Evolutionary conservation across 1,140 invertebrate species (phyloP).

Genomic region (Caenorhabditis brenneri): DNA sequence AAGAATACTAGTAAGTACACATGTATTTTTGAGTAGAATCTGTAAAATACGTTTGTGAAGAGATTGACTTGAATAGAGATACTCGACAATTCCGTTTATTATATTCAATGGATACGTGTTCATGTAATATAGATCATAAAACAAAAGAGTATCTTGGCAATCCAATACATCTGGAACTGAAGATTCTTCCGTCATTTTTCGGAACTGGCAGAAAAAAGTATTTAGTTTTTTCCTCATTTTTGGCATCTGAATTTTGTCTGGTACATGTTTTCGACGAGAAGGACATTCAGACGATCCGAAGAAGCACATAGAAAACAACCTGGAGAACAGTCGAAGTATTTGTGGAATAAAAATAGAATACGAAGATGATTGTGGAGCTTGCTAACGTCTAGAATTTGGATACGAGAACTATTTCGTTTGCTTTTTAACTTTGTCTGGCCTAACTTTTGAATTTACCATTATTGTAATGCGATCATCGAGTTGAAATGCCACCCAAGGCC

Average conservation of each 20-base stretch:
- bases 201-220: background rate
- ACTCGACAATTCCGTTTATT: background rate
- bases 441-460: background rate
- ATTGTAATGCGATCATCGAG: background rate
- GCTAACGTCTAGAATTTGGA: no score
- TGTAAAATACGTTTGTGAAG: background rate
- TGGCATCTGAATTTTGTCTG: background rate
- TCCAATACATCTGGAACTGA: background rate
- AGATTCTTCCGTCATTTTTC: background rate
- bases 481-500: conserved; percentile 2
- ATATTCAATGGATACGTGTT: background rate
- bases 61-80: background rate
- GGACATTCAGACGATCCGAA: background rate
- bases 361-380: no score
- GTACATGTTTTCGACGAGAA: background rate
- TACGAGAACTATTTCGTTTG: background rate
- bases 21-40: background rate
- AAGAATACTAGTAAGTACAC: background rate
- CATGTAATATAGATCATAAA: background rate
- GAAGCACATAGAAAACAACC: no score
- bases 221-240: background rate
- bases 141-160: background rate
- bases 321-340: no score
- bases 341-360: no score
- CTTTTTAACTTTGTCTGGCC: background rate